Evolutionary conservation across 2,113 vertebrate species (phyloP).

Genomic region (Menidia beryllina): DNA sequence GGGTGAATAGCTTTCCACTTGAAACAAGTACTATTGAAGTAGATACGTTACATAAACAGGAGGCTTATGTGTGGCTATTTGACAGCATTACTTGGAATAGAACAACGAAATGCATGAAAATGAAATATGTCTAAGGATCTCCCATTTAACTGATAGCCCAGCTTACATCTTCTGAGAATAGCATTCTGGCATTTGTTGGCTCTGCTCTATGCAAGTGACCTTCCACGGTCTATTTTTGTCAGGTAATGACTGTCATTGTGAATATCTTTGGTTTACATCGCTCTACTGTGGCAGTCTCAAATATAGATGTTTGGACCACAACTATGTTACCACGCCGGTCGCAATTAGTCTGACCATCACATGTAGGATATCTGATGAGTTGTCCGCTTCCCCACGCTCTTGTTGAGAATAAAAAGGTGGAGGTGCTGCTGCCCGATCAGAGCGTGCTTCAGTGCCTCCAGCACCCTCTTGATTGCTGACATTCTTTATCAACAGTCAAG

Average conservation of each 20-base stretch:
- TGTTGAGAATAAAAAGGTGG: conserved; percentile 43
- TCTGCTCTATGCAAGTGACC: conserved; percentile 58
- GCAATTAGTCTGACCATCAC: conserved; percentile 37
- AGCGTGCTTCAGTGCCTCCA: conserved; percentile 62
- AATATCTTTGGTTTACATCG: conserved; percentile 53
- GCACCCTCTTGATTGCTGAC: conserved; percentile 78
- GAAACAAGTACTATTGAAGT: conserved; percentile 59
- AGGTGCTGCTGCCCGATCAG: conserved; percentile 61
- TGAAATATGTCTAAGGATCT: conserved; percentile 51
- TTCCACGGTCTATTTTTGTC: conserved; percentile 66
- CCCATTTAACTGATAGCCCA: conserved; percentile 34
- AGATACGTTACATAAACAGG: conserved; percentile 56
- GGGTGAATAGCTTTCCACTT: conserved; percentile 45
- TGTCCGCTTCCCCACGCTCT: conserved; percentile 53
- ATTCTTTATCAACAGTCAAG: conserved; percentile 80
- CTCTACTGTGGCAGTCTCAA: conserved; percentile 15
- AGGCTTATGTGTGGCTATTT: conserved; percentile 28
- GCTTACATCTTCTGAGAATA: conserved; percentile 40
- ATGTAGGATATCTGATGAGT: conserved; percentile 46
- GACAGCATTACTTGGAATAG: conserved; percentile 29
- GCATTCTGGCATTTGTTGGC: conserved; percentile 56
- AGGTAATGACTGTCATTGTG: conserved; percentile 69
- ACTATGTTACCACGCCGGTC: conserved; percentile 9
- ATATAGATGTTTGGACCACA: conserved; percentile 40
- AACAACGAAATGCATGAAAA: conserved; percentile 15